These are phyloP conservation scores for Amiota minor DNA, from an alignment of 2,888 invertebrate species.

Conservation along the genomic window DNA sequence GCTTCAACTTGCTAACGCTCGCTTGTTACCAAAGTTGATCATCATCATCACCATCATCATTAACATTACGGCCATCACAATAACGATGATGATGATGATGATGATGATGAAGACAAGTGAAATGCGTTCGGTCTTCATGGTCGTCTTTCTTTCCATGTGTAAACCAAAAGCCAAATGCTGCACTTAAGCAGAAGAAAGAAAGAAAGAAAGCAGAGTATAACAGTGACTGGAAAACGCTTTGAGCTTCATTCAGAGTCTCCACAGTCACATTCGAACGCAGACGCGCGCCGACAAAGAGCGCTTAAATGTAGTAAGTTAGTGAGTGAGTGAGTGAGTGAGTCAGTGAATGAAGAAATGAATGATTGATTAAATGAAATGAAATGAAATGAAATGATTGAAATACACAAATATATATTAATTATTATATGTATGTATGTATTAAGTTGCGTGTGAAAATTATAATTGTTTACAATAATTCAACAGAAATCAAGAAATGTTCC, in stretches of 20 bases:
- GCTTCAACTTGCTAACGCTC: too few relatives aligned
- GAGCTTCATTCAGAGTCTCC: background rate
- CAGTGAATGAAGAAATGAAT: background rate
- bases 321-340: background rate
- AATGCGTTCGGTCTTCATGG: constrained; percentile 11
- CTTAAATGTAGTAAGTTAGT: background rate
- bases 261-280: constrained; percentile 26
- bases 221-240: background rate
- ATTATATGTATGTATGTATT: too few relatives aligned
- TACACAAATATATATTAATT: background rate
- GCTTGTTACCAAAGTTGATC: too few relatives aligned
- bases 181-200: background rate
- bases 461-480: too few relatives aligned
- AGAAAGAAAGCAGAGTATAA: background rate
- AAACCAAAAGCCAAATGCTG: constrained; percentile 12
- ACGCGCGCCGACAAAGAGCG: constrained; percentile 21
- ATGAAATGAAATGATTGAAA: background rate
- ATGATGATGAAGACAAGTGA: constrained; percentile 18
- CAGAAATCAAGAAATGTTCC: too few relatives aligned
- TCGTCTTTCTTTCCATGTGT: constrained; percentile 7
- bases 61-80: constrained; percentile 32
- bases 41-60: too few relatives aligned
- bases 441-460: background rate
- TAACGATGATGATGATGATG: constrained; percentile 6
- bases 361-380: background rate